Conservation (phyloP, 1,140 invertebrate species). For the Drosophila tsacasi region DNA sequence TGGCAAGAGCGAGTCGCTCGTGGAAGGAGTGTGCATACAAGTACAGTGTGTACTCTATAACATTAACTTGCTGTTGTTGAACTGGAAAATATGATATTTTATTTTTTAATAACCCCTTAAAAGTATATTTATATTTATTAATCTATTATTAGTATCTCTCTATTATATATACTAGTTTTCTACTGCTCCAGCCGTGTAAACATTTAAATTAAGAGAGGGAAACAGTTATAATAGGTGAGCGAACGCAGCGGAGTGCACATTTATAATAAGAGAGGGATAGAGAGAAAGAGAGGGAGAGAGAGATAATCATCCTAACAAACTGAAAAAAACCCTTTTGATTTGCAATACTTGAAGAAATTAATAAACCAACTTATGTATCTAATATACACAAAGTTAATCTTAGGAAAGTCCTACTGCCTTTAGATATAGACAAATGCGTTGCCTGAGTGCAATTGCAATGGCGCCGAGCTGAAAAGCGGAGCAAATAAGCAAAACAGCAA, state of each 20-base stretch:
- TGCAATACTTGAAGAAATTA: not conserved
- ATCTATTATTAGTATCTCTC: too few species aligned
- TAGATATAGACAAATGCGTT: conserved; percentile 51
- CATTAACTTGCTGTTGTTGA: not conserved
- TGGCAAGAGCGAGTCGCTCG: conserved; percentile 31
- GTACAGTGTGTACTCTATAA: not conserved
- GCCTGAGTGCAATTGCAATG: conserved; percentile 60
- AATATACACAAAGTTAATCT: not conserved
- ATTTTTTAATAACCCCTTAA: not conserved
- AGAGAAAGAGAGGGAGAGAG: too few species aligned
- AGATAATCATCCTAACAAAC: not conserved
- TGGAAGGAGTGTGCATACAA: conserved; percentile 22
- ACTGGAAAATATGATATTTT: too few species aligned
- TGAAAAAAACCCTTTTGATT: not conserved
- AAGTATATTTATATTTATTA: not conserved
- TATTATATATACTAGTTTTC: too few species aligned
- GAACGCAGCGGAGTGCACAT: too few species aligned
- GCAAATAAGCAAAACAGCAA: conserved; percentile 52
- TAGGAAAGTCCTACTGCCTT: conserved; percentile 1
- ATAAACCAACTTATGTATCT: not conserved
- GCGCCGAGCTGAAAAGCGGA: conserved; percentile 54
- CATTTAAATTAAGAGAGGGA: too few species aligned
- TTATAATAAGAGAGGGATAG: too few species aligned
- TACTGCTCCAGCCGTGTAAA: too few species aligned
- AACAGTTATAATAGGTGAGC: too few species aligned